phyloP scores from a whole-genome alignment of 2,888 invertebrate genomes.

The Heliconius erato region DNA sequence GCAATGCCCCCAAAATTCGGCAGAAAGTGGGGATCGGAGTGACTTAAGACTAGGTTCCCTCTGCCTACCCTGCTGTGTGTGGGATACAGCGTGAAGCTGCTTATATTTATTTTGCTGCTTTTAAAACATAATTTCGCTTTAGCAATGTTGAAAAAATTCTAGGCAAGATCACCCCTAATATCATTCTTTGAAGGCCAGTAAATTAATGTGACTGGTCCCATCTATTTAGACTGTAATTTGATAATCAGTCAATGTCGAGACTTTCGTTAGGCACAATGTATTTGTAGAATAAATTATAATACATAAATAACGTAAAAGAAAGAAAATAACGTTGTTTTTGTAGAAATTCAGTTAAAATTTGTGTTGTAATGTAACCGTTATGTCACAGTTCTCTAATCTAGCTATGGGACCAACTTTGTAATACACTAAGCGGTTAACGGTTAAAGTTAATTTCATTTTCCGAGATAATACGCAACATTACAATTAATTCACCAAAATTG shows the following conservation, averaged over 20 bases:
- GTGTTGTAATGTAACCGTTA: background rate
- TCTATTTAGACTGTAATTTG: conserved; percentile 6
- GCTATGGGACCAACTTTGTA: conserved; percentile 7
- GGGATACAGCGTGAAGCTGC: no score
- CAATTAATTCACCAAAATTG: conserved; percentile 9
- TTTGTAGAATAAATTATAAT: background rate
- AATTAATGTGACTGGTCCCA: background rate
- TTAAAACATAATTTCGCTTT: background rate
- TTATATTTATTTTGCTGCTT: background rate
- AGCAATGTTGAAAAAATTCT: background rate
- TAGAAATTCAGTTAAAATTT: conserved; percentile 1
- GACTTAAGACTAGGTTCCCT: no score
- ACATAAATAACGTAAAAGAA: background rate
- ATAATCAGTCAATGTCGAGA: conserved; percentile 11
- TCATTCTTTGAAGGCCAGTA: background rate
- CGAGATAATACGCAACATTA: conserved; percentile 8
- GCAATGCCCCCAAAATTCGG: no score
- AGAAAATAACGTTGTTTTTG: conserved; percentile 2
- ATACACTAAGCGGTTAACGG: conserved; percentile 27
- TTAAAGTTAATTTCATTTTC: conserved; percentile 29
- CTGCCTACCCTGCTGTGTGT: no score
- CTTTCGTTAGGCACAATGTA: background rate
- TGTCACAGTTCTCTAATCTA: conserved; percentile 20
- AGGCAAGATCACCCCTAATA: background rate
- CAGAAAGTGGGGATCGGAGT: no score